Evolutionary conservation across 2,888 invertebrate genomes (phyloP).

Genomic region (Archips xylosteana): DNA sequence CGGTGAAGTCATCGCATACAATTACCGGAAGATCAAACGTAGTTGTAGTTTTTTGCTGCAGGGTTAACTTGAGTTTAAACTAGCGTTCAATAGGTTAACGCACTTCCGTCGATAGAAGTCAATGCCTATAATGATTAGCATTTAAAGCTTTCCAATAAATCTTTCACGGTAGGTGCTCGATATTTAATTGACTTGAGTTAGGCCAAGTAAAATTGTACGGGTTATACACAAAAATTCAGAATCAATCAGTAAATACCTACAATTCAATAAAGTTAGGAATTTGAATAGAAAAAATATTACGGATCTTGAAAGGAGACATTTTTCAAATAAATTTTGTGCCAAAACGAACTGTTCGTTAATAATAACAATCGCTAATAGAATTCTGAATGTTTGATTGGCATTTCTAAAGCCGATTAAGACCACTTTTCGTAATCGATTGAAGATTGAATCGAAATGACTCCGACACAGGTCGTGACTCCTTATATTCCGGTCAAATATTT

Average conservation of each 20-base stretch:
- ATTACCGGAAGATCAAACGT: slow-evolving; percentile 37
- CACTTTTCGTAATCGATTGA: slow-evolving; percentile 64
- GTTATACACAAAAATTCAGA: slow-evolving; percentile 6
- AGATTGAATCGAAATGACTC: slow-evolving; percentile 55
- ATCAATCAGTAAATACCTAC: not conserved
- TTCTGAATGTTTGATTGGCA: slow-evolving; percentile 40
- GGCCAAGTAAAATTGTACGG: slow-evolving; percentile 1
- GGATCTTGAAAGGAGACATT: not conserved
- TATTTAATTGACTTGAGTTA: slow-evolving; percentile 21
- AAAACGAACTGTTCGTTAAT: not conserved
- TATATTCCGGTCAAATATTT: slow-evolving; percentile 58
- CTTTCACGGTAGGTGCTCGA: slow-evolving; percentile 25
- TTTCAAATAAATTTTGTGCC: not conserved
- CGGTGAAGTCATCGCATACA: slow-evolving; percentile 32
- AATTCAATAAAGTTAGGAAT: not conserved
- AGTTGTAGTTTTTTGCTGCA: slow-evolving; percentile 29
- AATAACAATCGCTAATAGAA: slow-evolving; percentile 21
- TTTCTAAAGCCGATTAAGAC: slow-evolving; percentile 49
- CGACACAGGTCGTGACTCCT: slow-evolving; percentile 53
- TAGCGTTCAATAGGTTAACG: slow-evolving; percentile 34
- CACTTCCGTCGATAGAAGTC: slow-evolving; percentile 36
- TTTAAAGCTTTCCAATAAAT: slow-evolving; percentile 36
- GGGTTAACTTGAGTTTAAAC: slow-evolving; percentile 29
- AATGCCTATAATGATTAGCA: slow-evolving; percentile 37
- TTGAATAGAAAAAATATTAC: not conserved